A percentile compares a stretch with the other conserved stretches of the same genome.
Conservation (phyloP, 2,888 invertebrate species). For the Rhynchonema sp. region DNA sequence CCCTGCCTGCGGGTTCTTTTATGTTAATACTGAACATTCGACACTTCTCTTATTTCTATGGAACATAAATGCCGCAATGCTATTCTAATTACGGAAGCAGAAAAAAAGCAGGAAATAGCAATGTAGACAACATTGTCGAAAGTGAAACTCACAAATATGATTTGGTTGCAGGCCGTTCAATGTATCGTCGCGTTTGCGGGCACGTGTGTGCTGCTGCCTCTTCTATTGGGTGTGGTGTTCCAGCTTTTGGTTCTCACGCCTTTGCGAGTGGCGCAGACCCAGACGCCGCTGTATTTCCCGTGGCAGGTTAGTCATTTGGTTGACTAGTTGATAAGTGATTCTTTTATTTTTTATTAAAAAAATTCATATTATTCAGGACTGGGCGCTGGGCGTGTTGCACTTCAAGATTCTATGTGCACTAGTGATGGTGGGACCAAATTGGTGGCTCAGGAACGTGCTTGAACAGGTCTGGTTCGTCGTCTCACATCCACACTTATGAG, state of each 20-base stretch:
- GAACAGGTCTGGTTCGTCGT: constrained; percentile 44
- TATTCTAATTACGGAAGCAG: too few relatives aligned
- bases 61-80: too few relatives aligned
- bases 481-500: background rate
- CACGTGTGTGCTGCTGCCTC: constrained; percentile 47
- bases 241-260: constrained; percentile 76
- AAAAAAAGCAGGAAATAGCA: too few relatives aligned
- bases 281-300: constrained; percentile 49
- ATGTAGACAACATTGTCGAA: too few relatives aligned
- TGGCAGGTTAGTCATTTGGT: constrained; percentile 32
- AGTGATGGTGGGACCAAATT: constrained; percentile 86
- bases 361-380: constrained; percentile 44
- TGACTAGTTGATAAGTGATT: background rate
- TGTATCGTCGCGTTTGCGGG: constrained; percentile 53
- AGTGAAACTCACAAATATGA: too few relatives aligned
- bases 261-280: constrained; percentile 57
- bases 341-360: background rate
- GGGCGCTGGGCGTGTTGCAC: constrained; percentile 90
- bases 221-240: constrained; percentile 70
- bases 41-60: too few relatives aligned
- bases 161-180: background rate
- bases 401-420: constrained; percentile 90
- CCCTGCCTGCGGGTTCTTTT: too few relatives aligned
- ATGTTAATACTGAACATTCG: too few relatives aligned
- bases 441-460: constrained; percentile 75